A percentile compares a stretch with the other conserved stretches of the same genome.
Evolutionary conservation across 2,797 vertebrate genomes (phyloP).

Genomic region (Malacoctenus gilli): DNA sequence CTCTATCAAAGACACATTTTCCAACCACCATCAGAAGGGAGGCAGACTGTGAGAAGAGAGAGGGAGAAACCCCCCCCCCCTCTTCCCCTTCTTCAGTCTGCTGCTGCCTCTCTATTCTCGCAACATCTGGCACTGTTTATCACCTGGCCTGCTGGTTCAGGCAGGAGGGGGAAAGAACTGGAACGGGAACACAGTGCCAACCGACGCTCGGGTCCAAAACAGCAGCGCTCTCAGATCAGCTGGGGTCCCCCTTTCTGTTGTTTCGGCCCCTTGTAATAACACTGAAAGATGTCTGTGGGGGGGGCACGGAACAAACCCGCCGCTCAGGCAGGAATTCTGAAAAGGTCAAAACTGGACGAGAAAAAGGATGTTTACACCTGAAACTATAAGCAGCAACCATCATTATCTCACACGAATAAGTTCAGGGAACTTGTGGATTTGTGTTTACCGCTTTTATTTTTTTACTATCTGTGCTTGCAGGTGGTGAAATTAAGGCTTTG

Average conservation of each 20-base stretch:
- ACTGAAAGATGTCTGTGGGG: neutral
- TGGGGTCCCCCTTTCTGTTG: neutral
- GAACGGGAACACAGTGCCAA: constrained; percentile 53
- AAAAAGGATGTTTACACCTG: neutral
- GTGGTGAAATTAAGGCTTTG: too few species aligned
- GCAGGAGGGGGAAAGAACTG: constrained; percentile 61
- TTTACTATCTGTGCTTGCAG: too few species aligned
- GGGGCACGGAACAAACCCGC: neutral
- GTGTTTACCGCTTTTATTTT: too few species aligned
- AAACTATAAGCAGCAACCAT: too few species aligned
- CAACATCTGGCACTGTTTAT: constrained; percentile 82
- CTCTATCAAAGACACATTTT: constrained; percentile 80
- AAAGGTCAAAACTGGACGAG: neutral
- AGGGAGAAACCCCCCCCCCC: constrained; percentile 10
- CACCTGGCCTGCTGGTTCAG: constrained; percentile 64
- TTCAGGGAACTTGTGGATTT: too few species aligned
- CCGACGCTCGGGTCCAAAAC: constrained; percentile 35
- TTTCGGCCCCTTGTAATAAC: neutral
- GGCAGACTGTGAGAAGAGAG: constrained; percentile 17
- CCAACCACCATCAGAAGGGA: constrained; percentile 65
- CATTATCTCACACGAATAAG: neutral
- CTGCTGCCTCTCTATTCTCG: constrained; percentile 45
- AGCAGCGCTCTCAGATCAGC: constrained; percentile 12
- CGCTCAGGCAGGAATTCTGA: neutral
- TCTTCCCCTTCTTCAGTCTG: constrained; percentile 23